A percentile compares a stretch with the other conserved stretches of the same genome.
Evolutionary conservation across 2,113 vertebrate species (phyloP).

Genomic region (Solenodon paradoxus): DNA sequence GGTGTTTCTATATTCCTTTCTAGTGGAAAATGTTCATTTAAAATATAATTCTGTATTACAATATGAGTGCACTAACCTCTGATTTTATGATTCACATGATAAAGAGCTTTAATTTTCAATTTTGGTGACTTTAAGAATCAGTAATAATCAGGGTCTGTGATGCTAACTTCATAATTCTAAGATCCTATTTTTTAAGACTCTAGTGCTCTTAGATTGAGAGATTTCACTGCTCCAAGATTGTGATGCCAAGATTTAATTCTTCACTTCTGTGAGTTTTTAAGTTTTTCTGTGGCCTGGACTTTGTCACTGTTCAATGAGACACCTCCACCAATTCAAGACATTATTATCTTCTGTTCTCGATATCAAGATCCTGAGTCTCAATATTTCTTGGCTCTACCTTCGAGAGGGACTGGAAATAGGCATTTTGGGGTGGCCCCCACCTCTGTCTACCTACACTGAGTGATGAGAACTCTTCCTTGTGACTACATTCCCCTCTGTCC

Average conservation of each 20-base stretch:
- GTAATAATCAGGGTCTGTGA: not conserved
- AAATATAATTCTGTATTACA: not conserved
- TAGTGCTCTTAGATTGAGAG: not conserved
- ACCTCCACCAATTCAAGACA: not conserved
- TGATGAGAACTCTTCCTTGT: not conserved
- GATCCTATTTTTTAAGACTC: not conserved
- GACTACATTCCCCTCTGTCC: not conserved
- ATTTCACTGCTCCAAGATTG: not conserved
- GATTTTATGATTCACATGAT: not conserved
- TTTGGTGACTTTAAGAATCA: not conserved
- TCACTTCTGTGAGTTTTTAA: not conserved
- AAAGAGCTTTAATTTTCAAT: not conserved
- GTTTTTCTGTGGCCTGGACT: not conserved
- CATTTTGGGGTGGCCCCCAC: not conserved
- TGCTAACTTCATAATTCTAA: not conserved
- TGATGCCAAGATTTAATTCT: not conserved
- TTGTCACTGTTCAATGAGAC: not conserved
- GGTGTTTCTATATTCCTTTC: not conserved
- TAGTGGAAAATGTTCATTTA: not conserved
- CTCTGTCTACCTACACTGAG: not conserved
- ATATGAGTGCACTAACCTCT: not conserved
- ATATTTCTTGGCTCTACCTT: not conserved
- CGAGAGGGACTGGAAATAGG: not conserved
- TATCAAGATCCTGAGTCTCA: not conserved
- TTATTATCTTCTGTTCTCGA: not conserved